Evolutionary conservation across 2,797 vertebrate species (phyloP), one percentile per base, ranked within the genome.

Genomic region (Syngnathus acus): DNA sequence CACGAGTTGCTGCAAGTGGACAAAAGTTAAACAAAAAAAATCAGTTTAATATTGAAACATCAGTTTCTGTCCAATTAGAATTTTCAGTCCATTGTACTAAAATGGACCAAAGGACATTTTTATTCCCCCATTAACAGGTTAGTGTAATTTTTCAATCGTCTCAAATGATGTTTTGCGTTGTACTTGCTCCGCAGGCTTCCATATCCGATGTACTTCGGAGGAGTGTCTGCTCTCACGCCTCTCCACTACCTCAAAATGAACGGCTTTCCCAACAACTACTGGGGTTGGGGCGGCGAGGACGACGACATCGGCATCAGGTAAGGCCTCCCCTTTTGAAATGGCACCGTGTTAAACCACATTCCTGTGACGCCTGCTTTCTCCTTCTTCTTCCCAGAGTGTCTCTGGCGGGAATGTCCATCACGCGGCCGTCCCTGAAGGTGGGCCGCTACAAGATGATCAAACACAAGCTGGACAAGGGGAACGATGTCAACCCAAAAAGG

Each of bases 361-460:
- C 21, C 21, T 13, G 2, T 32, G 26, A 32, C 39, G 5, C n/a
- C 0, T 58, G 65, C 9, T 64, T 21, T 69, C 0, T 68, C 26
- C 38, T 21, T 62, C 1, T 0, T 68, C 26, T 39, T 21, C 48
- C 66, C 82, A 95, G 93, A 69, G 92, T 95, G 72, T 88, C 91
- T 23, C 84, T 95, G 61, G 90, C 84, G 0, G 92, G 92, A 14
- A 92, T 94, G 93, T 76, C 85, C 43, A 94, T 95, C 79, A 84
- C 85, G 47, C 92, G 93, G 8, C 93, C 93, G 0, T 87, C 92
- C 0, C 39, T 93, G 66, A 86, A 80, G 23, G 68, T 91, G 1
- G 91, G 93, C n/a, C 82, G 84, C 16, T 94, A 94, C 82, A 93
- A 90, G 76, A 93, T 94, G 92, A 93, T 93, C 55, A 94, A 94